Conservation (phyloP, 2,113 vertebrate species). For the Saguinus imperator region DNA sequence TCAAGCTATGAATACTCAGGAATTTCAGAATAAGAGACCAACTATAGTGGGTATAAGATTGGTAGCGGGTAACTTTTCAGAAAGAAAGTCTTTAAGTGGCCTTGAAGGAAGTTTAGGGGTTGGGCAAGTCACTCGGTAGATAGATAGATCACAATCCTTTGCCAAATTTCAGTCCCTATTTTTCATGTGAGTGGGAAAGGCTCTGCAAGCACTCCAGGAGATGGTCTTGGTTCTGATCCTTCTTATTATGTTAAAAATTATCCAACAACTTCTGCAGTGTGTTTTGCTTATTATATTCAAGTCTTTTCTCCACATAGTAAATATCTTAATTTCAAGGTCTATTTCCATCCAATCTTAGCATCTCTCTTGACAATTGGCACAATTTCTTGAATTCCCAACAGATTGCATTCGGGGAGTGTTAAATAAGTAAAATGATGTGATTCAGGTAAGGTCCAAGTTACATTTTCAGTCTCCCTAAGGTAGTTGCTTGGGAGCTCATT, state of each 20-base stretch:
- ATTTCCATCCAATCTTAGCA: background rate
- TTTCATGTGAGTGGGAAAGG: background rate
- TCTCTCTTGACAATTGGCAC: background rate
- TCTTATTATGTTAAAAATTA: background rate
- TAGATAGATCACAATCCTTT: background rate
- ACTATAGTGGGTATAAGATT: background rate
- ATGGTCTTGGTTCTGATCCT: background rate
- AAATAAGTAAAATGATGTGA: background rate
- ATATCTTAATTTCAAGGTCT: background rate
- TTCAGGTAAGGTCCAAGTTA: background rate
- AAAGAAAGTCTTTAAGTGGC: background rate
- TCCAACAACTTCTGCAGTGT: background rate
- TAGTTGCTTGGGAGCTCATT: background rate
- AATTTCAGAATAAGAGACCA: slow-evolving; percentile 14
- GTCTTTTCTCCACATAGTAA: background rate
- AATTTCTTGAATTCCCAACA: background rate
- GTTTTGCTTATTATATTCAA: background rate
- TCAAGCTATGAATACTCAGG: background rate
- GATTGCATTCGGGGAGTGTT: background rate
- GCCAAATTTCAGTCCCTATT: background rate
- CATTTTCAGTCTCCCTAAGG: background rate
- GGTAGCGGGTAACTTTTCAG: background rate
- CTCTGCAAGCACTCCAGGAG: background rate
- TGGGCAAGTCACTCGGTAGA: background rate
- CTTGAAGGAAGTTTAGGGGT: background rate